Base-by-base conservation (phyloP, 2,888 invertebrate genomes). In the Laspeyria flexula region DNA sequence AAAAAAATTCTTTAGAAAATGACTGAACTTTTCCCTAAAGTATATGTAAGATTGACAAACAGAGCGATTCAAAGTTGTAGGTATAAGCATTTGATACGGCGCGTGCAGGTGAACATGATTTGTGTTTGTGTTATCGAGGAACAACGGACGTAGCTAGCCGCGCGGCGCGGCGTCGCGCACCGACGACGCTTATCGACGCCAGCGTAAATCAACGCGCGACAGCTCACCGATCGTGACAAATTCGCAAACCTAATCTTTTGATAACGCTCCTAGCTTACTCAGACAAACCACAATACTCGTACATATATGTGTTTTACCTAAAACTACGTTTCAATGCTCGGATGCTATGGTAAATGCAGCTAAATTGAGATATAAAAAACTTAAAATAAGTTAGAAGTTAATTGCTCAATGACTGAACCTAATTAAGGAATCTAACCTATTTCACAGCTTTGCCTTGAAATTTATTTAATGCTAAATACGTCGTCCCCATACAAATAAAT, bases 201-300 rank as follows among this genome's bases (percentile, higher is more conserved):
- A 55, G 65, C 76, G 81, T 89, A 88, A 90, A 89, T 90, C 88
- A 88, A 75, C 78, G 75, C 61, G 73, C 79, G 89, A 89, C 88
- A 85, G 85, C 79, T 72, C 79, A 79, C 85, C 84, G 79, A 85
- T 88, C 90, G 90, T 89, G 85, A 88, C 88, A 88, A 90, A 90
- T 90, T 86, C 86, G 73, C 84, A 70, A 79, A 81, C 85, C 83
- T 83, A 85, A 82, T 86, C 85, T 83, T 81, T 78, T 82, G 88
- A 90, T 90, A 89, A 87, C 79, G 71, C 58, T 58, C 54, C 49
- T 47, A 63, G 68, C 61, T 70, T 64, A 67, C 70, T 73, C 63
- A 65, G 63, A 70, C 58, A 53, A 48, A 57, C 66, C 64, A 51
- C 52, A 45, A 48, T 62, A 55, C 55, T 60, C 35, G 43, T 16